A percentile compares a stretch with the other conserved stretches of the same genome.
Conservation (phyloP, 2,888 invertebrate genomes). For the Cordilura impudica region DNA sequence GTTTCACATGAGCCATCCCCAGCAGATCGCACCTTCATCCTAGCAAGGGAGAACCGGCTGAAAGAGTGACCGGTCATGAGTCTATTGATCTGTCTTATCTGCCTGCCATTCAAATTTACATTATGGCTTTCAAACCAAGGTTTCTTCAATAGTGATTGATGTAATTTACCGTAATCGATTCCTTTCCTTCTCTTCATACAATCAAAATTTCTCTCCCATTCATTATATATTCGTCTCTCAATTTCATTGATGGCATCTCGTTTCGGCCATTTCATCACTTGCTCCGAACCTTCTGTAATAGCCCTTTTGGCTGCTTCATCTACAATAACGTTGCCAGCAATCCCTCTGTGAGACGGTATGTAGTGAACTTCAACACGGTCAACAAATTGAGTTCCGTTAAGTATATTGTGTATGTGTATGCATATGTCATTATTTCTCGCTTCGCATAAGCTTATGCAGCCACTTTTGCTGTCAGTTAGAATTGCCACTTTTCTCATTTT, state of each 20-base stretch:
- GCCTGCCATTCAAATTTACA: too few relatives aligned
- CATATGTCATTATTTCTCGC: not conserved
- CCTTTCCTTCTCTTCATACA: too few relatives aligned
- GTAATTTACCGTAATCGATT: too few relatives aligned
- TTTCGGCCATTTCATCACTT: not conserved
- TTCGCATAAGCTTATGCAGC: not conserved
- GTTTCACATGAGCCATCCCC: too few relatives aligned
- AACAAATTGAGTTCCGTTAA: not conserved
- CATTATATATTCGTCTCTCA: not conserved
- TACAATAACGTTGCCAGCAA: not conserved
- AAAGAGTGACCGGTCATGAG: too few relatives aligned
- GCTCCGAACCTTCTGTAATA: not conserved
- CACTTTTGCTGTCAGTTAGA: not conserved
- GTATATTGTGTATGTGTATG: not conserved
- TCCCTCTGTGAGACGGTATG: not conserved
- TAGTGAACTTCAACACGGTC: not conserved
- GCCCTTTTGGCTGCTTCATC: not conserved
- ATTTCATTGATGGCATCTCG: not conserved
- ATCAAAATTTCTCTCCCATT: too few relatives aligned
- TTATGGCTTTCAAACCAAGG: too few relatives aligned
- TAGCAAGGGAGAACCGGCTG: too few relatives aligned
- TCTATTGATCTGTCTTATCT: too few relatives aligned
- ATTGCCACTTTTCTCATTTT: not conserved
- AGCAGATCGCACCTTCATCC: too few relatives aligned
- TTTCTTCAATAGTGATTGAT: too few relatives aligned